Conservation (phyloP, 2,888 invertebrate species). For the Dryobotodes eremita region DNA sequence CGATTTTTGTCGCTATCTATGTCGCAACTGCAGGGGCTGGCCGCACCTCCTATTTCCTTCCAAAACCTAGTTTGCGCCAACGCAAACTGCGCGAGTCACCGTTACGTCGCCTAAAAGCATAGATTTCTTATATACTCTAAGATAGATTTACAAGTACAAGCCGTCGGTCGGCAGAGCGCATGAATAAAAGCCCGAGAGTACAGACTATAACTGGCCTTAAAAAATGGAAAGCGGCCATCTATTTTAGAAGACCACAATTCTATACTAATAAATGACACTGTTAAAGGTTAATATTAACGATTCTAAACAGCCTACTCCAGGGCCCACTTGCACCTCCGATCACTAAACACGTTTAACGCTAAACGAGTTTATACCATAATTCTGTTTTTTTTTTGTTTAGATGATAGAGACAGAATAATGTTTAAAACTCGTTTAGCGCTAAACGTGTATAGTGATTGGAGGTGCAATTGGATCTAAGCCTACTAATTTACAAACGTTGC, state of each 20-base stretch:
- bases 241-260: neutral
- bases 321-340: too few species aligned
- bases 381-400: too few species aligned
- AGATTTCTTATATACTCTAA: neutral
- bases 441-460: too few species aligned
- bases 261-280: neutral
- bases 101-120: constrained; percentile 1
- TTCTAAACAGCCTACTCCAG: neutral
- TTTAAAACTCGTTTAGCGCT: too few species aligned
- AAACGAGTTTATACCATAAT: too few species aligned
- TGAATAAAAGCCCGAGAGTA: neutral
- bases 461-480: too few species aligned
- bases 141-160: neutral
- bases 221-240: neutral
- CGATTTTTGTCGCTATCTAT: too few species aligned
- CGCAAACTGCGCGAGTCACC: neutral
- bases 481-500: neutral
- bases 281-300: neutral
- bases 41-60: neutral
- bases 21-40: too few species aligned
- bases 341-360: too few species aligned
- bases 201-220: neutral
- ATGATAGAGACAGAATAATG: too few species aligned
- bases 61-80: neutral
- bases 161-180: neutral